Evolutionary conservation across 2,888 invertebrate species (phyloP).

Genomic region (Luperina nickerlii): DNA sequence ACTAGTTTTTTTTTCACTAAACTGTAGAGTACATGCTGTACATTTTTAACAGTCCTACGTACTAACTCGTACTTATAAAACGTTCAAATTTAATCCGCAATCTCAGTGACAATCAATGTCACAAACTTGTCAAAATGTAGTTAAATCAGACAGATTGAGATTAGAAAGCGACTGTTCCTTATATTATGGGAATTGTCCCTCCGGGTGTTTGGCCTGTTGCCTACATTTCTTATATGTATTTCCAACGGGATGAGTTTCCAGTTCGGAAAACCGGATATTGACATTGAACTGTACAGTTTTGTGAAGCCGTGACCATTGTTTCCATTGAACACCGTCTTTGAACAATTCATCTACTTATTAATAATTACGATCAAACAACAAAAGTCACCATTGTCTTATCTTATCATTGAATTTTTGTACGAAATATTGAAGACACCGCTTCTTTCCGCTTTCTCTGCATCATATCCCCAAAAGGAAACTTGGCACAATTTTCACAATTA

Average conservation of each 20-base stretch:
- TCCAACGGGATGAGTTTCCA: background rate
- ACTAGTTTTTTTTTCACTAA: conserved; percentile 9
- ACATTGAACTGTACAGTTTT: background rate
- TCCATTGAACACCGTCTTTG: background rate
- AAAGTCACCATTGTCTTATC: background rate
- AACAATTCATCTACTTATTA: background rate
- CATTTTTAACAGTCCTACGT: background rate
- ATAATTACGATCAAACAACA: background rate
- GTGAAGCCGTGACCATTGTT: background rate
- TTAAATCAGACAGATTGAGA: background rate
- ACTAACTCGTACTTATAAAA: background rate
- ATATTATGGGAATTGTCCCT: background rate
- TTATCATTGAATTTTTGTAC: background rate
- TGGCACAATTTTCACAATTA: background rate
- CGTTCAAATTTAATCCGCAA: background rate
- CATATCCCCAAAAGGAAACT: conserved; percentile 11
- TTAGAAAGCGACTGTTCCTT: background rate
- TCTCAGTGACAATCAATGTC: background rate
- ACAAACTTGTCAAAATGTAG: background rate
- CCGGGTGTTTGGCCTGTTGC: background rate
- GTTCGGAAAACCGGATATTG: background rate
- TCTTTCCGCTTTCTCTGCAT: background rate
- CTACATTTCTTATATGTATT: background rate
- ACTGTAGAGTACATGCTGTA: background rate
- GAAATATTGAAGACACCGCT: background rate